A percentile compares a stretch with the other conserved stretches of the same genome.
phyloP scores from a whole-genome alignment of 2,113 vertebrate genomes.

The Serinus canaria region DNA sequence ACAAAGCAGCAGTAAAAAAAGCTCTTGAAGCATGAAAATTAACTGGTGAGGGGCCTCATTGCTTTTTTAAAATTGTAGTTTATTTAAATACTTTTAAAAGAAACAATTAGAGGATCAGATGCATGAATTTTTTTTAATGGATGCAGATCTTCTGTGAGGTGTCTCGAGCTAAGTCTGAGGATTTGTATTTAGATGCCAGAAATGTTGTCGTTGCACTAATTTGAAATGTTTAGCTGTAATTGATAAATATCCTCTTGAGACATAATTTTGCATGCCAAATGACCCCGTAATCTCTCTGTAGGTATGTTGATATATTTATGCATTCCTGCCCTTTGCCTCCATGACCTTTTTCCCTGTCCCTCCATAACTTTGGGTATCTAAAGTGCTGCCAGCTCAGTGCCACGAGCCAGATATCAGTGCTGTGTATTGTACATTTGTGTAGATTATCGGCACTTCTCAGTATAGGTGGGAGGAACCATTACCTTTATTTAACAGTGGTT shows the following conservation, averaged over 20 bases:
- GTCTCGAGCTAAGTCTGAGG: constrained; percentile 76
- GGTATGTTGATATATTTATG: constrained; percentile 81
- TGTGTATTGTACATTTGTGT: constrained; percentile 83
- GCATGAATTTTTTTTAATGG: constrained; percentile 82
- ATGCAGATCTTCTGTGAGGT: constrained; percentile 82
- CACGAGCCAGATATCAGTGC: constrained; percentile 81
- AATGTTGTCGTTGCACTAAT: constrained; percentile 79
- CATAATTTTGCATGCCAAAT: constrained; percentile 84
- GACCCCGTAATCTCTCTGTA: constrained; percentile 77
- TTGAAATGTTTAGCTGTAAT: constrained; percentile 75
- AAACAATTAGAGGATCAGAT: constrained; percentile 76
- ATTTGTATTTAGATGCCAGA: constrained; percentile 76
- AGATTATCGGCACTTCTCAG: constrained; percentile 86
- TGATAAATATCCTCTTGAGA: constrained; percentile 78
- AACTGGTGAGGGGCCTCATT: constrained; percentile 88
- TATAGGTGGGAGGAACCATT: constrained; percentile 91
- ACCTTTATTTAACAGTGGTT: constrained; percentile 99
- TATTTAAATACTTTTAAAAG: constrained; percentile 70
- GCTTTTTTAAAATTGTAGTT: constrained; percentile 78
- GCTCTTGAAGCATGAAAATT: constrained; percentile 87
- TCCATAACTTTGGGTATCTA: constrained; percentile 80
- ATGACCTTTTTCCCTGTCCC: constrained; percentile 73
- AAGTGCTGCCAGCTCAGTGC: constrained; percentile 81
- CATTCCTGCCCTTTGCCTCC: constrained; percentile 79
- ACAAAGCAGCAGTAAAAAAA: constrained; percentile 87